Conservation (phyloP, 1,140 invertebrate species). For the Aphis craccivora region DNA sequence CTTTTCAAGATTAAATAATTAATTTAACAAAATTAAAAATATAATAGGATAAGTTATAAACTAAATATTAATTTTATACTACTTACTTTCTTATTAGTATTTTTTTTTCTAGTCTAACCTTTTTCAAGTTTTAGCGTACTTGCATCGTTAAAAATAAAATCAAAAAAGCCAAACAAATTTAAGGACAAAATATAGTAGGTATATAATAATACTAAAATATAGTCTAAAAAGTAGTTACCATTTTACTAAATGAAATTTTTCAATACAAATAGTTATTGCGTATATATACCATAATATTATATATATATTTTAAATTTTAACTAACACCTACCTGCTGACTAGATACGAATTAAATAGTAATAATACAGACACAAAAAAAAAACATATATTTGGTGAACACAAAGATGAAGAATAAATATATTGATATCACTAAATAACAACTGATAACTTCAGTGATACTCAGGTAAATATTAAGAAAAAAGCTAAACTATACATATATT, state of each 20-base stretch:
- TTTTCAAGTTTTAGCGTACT: background rate
- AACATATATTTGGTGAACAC: background rate
- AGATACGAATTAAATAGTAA: background rate
- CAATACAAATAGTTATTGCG: background rate
- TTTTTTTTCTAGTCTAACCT: background rate
- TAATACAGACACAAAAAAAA: background rate
- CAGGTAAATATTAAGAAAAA: background rate
- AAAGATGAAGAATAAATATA: background rate
- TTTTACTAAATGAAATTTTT: no score
- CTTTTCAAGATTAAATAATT: no score
- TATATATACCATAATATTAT: background rate
- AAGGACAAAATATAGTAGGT: no score
- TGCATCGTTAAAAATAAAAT: no score
- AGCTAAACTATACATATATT: background rate
- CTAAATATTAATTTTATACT: background rate
- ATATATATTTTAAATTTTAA: background rate
- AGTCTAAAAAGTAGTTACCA: background rate
- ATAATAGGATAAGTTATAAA: no score
- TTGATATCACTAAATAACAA: background rate
- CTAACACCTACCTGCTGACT: background rate
- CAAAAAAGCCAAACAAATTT: no score
- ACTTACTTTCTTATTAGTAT: background rate
- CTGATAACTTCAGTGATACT: background rate
- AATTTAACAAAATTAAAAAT: no score
- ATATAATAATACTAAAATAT: no score